Conservation (phyloP, 2,797 vertebrate genomes). For the Mionectes olivaceus region DNA sequence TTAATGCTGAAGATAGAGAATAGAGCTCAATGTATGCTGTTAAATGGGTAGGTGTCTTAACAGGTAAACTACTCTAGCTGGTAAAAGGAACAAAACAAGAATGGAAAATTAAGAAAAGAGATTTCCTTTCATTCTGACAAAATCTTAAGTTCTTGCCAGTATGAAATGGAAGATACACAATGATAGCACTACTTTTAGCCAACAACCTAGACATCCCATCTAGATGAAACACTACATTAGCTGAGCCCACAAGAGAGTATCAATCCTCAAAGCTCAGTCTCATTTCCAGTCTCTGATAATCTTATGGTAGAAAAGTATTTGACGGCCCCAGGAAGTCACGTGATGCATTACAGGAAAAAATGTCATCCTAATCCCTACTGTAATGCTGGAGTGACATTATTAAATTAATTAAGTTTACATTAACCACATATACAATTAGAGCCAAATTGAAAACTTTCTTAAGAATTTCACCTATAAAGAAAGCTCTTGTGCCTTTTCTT, state of each 20-base stretch:
- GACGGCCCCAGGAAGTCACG: background rate
- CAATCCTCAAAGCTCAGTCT: background rate
- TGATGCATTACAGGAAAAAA: conserved; percentile 36
- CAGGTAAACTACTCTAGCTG: background rate
- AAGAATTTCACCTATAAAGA: background rate
- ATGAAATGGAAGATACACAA: background rate
- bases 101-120: background rate
- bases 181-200: background rate
- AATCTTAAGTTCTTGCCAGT: background rate
- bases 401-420: conserved; percentile 20
- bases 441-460: background rate
- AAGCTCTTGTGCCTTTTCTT: background rate
- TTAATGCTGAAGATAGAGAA: background rate
- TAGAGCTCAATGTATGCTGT: background rate
- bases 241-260: background rate
- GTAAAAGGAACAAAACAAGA: background rate
- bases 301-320: background rate
- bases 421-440: background rate
- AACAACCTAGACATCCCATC: background rate
- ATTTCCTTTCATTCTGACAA: background rate
- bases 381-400: background rate
- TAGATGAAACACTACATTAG: background rate
- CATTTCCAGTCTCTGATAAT: conserved; percentile 30
- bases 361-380: background rate
- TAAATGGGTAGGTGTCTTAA: background rate